Evolutionary conservation across 2,797 vertebrate genomes (phyloP), one percentile per base, ranked within the genome.

Genomic region (Bovichtus variegatus): DNA sequence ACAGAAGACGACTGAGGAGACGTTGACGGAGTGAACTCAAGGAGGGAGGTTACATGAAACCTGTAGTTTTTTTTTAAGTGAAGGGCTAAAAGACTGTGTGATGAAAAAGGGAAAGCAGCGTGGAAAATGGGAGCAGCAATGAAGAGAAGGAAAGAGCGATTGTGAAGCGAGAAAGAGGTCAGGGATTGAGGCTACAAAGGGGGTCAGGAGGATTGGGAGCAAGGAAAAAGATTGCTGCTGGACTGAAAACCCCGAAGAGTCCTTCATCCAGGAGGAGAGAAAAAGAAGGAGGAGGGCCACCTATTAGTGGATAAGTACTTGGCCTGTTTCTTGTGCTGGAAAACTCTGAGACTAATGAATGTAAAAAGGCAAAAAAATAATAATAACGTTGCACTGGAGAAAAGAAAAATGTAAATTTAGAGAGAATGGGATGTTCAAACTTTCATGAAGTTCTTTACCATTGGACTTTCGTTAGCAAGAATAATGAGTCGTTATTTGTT

Each of bases 1-100:
- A 49, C 71, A n/a, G 91, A 91, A 5, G 80, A 88, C 1, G 44
- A 91, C 61, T 87, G 85, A 90, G 70, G 36, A 69, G 54, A 40
- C 1, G 9, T 1, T 41, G 53, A 72, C 16, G 19, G 19, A 43
- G 29, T 1, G 5, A 70, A 19, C 16, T 29, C n/a, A 71, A 21
- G 21, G 53, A 65, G 8, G 36, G 19, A 29, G 15, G 13, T 23
- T 74, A 50, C 62, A 16, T 29, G 13, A 61, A 66, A 67, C 36
- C 19, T 63, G 3, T 40, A n/a, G 23, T 49, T 66, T 80, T 27
- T 31, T 31, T 66, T 79, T 27, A 75, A 71, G 58, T n/a, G 25
- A 36, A 55, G n/a, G 47, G 12, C 50, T 76, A 68, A 80, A 62
- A 66, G 54, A 76, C 50, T 55, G 54, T 25, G 21, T 76, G 12